Evolutionary conservation across 2,797 vertebrate genomes (phyloP).

Genomic region (Prionace glauca): DNA sequence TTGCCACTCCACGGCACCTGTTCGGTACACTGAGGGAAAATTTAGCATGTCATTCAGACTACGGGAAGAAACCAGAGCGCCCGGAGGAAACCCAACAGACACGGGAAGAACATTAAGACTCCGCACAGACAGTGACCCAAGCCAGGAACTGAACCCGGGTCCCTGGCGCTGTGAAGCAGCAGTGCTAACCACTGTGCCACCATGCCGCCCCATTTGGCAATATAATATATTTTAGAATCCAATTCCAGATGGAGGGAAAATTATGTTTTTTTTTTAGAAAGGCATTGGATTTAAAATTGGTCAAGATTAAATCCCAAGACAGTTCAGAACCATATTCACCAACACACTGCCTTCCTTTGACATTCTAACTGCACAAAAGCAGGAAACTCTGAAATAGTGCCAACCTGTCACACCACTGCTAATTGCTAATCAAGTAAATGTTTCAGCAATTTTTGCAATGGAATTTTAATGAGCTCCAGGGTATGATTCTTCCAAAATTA

Average conservation of each 20-base stretch:
- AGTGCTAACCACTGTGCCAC: no score
- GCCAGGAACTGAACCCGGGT: no score
- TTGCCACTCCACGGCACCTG: no score
- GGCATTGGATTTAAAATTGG: neutral
- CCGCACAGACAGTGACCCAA: no score
- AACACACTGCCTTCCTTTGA: neutral
- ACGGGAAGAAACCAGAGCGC: no score
- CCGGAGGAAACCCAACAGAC: no score
- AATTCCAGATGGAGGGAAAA: neutral
- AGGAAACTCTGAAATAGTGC: neutral
- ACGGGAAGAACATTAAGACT: no score
- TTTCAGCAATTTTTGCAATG: neutral
- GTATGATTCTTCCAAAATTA: neutral
- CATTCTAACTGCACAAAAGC: neutral
- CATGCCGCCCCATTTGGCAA: neutral
- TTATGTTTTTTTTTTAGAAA: neutral
- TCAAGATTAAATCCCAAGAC: neutral
- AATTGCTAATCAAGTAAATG: neutral
- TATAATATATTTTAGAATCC: neutral
- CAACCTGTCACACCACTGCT: neutral
- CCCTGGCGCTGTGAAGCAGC: no score
- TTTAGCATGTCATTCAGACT: no score
- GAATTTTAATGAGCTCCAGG: neutral
- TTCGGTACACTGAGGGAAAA: no score
- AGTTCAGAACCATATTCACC: neutral